Conservation (phyloP, 2,113 vertebrate species). For the Gracilinanus agilis region DNA sequence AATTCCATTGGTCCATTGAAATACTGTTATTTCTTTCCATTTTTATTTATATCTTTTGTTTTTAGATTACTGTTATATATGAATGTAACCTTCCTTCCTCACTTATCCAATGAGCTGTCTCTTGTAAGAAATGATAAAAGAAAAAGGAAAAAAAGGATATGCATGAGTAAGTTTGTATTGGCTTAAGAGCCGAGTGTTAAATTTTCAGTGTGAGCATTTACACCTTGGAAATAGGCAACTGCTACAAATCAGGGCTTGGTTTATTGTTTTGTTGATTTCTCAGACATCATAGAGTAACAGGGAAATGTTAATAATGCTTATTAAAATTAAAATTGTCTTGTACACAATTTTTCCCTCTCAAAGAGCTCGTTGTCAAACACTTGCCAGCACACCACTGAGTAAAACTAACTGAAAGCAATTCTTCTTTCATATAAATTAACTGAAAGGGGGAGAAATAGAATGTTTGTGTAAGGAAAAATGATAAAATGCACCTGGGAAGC, state of each 20-base stretch:
- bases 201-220: background rate
- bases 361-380: background rate
- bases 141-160: background rate
- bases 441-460: background rate
- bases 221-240: background rate
- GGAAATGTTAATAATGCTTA: background rate
- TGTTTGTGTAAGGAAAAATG: background rate
- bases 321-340: background rate
- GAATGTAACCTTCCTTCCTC: background rate
- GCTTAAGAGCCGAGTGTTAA: background rate
- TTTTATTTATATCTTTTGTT: background rate
- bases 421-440: background rate
- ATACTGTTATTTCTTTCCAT: too few species aligned
- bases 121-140: background rate
- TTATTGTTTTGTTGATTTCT: background rate
- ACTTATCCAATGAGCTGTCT: background rate
- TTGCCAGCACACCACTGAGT: background rate
- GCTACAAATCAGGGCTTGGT: background rate
- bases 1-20: background rate
- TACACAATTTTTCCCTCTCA: background rate
- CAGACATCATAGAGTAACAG: background rate
- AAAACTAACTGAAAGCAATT: background rate
- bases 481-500: background rate
- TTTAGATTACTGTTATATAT: background rate
- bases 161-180: background rate